A percentile compares a stretch with the other conserved stretches of the same genome.
phyloP scores from a whole-genome alignment of 92 coral and sea anemone species.

The Paragorgia papillata region DNA sequence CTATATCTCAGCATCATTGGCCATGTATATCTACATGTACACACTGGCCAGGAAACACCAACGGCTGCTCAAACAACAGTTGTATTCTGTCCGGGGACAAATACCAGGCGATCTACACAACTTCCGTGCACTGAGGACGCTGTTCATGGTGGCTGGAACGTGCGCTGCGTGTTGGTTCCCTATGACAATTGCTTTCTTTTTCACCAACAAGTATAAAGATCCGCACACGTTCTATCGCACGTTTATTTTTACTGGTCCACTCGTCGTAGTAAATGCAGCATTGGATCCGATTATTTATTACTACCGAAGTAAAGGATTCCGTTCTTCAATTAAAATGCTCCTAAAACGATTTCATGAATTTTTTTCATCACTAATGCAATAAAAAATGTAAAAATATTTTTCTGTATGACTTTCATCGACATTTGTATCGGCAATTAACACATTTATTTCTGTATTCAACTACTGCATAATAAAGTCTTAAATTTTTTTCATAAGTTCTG shows the following conservation, averaged over 20 bases:
- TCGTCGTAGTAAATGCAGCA: conserved; percentile 7
- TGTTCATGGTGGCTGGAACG: conserved; percentile 18
- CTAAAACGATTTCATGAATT: too few species aligned
- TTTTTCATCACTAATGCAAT: too few species aligned
- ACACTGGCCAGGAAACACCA: conserved; percentile 3
- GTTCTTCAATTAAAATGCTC: too few species aligned
- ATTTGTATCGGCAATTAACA: too few species aligned
- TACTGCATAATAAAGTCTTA: too few species aligned
- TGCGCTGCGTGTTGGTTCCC: conserved; percentile 26
- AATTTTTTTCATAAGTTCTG: too few species aligned
- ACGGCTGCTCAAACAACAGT: neutral
- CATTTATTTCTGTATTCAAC: too few species aligned
- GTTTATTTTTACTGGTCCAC: conserved; percentile 10
- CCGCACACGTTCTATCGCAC: conserved; percentile 14
- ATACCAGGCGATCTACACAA: neutral
- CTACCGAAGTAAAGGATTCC: conserved; percentile 30
- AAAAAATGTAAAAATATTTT: too few species aligned
- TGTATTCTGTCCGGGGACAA: conserved; percentile 6
- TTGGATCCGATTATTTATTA: conserved; percentile 36
- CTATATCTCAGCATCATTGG: conserved; percentile 1
- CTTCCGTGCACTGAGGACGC: conserved; percentile 6
- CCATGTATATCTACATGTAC: conserved; percentile 25
- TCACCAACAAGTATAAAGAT: neutral
- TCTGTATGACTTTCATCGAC: too few species aligned
- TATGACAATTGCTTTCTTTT: conserved; percentile 14